Base-by-base conservation (phyloP, 2,888 invertebrate species). In the Philaethria dido region DNA sequence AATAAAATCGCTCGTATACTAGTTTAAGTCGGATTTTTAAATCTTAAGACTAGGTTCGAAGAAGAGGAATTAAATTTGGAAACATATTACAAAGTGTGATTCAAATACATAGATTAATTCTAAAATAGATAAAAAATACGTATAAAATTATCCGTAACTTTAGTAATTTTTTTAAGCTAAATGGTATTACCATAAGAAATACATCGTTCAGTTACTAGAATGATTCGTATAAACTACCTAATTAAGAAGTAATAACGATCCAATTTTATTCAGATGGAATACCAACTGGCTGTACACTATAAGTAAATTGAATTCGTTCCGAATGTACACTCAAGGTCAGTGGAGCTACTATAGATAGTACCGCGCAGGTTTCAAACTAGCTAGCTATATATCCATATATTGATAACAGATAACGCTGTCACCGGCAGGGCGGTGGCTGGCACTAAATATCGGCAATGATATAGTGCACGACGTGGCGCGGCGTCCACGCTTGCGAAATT, bases 371-470 rank as follows among this genome's bases (percentile, higher is more conserved):
- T 82, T 82, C 77, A 81, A 83, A 36, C 83, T 82, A 83, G 42
- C 83, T 82, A 83, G 77, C 77, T 80, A 85, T 85, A 84, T 87
- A 87, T 88, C 82, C 80, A 77, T 88, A 88, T 85, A 91, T 81
- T 92, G 92, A 92, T 92, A 92, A 92, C 89, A 87, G 91, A 91
- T 92, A 92, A 88, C 84, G 83, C 83, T 87, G 88, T 86, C 86
- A 85, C 84, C 79, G 83, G 79, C 80, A 81, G 79, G 88, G 87
- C 87, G 88, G 88, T 82, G 86, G 88, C 83, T 78, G 80, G 77
- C 82, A 82, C 83, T 69, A 87, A 88, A 86, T 88, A 78, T 77
- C 83, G 82, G 73, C 75, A 74, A 86, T 89, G 89, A 89, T 89
- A 86, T 87, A 89, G 81, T 81, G 79, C 81, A 74, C 72, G 77